phyloP scores from a whole-genome alignment of 2,888 invertebrate species.

The Clanis bilineata region DNA sequence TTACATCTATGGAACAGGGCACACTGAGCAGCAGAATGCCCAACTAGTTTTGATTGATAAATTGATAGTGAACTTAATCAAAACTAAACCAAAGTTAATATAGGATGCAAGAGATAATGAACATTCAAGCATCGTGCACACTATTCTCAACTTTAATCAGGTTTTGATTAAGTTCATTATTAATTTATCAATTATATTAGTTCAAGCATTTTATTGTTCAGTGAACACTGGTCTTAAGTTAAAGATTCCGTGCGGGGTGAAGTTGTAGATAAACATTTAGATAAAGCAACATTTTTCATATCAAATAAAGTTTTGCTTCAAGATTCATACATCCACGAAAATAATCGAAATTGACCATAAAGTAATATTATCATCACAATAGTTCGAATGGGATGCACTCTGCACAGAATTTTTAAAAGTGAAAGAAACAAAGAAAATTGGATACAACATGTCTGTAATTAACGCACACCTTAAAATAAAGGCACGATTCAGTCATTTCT shows the following conservation, averaged over 20 bases:
- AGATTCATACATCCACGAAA: not conserved
- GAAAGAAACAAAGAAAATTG: not conserved
- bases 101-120: no score
- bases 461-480: not conserved
- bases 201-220: no score
- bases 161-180: no score
- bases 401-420: conserved; percentile 2
- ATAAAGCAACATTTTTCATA: not conserved
- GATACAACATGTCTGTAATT: not conserved
- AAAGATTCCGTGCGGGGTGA: not conserved
- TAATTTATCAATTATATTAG: no score
- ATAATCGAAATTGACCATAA: no score
- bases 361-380: not conserved
- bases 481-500: not conserved
- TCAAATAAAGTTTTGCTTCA: not conserved
- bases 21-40: no score
- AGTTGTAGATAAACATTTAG: not conserved
- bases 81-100: no score
- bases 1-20: not conserved
- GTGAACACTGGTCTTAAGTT: no score
- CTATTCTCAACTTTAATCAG: not conserved
- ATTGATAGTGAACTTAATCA: no score
- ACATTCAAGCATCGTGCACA: not conserved
- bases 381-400: not conserved
- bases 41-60: no score